A percentile compares a stretch with the other conserved stretches of the same genome.
Evolutionary conservation across 2,888 invertebrate species (phyloP).

Genomic region (Mellilla xanthometata): DNA sequence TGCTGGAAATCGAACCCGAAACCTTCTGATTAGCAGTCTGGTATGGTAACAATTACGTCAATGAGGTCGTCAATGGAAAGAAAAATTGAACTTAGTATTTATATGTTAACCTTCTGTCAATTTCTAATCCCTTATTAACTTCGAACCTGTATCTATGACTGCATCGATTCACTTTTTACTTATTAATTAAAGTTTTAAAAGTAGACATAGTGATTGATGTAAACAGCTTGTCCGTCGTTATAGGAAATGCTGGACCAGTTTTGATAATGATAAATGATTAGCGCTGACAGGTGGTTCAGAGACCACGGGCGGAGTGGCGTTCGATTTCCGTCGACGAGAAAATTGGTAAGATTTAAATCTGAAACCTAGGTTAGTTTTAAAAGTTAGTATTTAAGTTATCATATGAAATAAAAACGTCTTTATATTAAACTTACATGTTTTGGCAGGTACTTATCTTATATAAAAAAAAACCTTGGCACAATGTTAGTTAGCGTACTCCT

Average conservation of each 20-base stretch:
- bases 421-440: too few relatives aligned
- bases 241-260: slow-evolving; percentile 4
- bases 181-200: slow-evolving; percentile 23
- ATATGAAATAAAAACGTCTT: too few relatives aligned
- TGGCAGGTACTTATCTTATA: too few relatives aligned
- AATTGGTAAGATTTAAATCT: background rate
- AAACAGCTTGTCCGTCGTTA: slow-evolving; percentile 2
- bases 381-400: too few relatives aligned
- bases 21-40: too few relatives aligned
- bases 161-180: slow-evolving; percentile 16
- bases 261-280: slow-evolving; percentile 9
- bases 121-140: background rate
- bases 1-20: too few relatives aligned
- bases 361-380: too few relatives aligned
- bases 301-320: slow-evolving; percentile 9
- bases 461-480: too few relatives aligned
- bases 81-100: too few relatives aligned
- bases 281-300: background rate
- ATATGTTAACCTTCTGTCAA: background rate
- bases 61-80: too few relatives aligned
- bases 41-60: too few relatives aligned
- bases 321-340: slow-evolving; percentile 8
- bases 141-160: slow-evolving; percentile 7
- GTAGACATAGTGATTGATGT: slow-evolving; percentile 17
- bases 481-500: too few relatives aligned